A percentile compares a stretch with the other conserved stretches of the same genome.
Conservation (phyloP, 2,888 invertebrate genomes). For the Dasypogon diadema region DNA sequence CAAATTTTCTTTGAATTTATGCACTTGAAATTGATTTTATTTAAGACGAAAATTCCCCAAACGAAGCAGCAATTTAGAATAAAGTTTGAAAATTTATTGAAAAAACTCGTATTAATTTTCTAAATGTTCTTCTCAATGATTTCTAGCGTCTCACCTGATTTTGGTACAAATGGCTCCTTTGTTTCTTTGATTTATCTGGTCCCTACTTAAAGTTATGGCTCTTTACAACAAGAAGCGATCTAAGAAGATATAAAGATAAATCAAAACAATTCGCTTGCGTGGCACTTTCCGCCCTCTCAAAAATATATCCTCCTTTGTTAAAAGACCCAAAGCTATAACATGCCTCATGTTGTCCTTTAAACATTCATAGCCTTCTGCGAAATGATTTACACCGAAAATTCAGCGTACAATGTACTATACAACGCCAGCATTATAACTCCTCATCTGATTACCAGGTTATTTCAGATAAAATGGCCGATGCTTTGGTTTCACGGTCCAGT, state of each 20-base stretch:
- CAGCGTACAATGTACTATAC: not conserved
- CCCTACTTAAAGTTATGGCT: not conserved
- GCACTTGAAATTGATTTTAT: too few relatives aligned
- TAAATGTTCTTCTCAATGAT: too few relatives aligned
- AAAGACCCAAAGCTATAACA: constrained; percentile 1
- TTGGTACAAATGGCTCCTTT: not conserved
- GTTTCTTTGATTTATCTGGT: constrained; percentile 33
- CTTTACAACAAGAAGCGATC: constrained; percentile 1
- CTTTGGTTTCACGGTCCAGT: not conserved
- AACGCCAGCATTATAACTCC: not conserved
- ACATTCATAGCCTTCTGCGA: constrained; percentile 2
- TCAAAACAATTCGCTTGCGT: constrained; percentile 31
- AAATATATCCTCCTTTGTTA: constrained; percentile 20
- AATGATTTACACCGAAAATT: constrained; percentile 25
- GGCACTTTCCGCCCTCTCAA: constrained; percentile 22
- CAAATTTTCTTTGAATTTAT: too few relatives aligned
- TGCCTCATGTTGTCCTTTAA: constrained; percentile 14
- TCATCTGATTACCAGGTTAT: constrained; percentile 26
- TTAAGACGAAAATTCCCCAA: too few relatives aligned
- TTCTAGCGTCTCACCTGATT: not conserved
- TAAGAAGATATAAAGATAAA: constrained; percentile 20
- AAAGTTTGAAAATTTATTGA: too few relatives aligned
- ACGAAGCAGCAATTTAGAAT: too few relatives aligned
- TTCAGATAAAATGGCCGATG: not conserved
- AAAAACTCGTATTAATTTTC: too few relatives aligned